Evolutionary conservation across 2,888 invertebrate species (phyloP).

Genomic region (Eristalinus aeneus): DNA sequence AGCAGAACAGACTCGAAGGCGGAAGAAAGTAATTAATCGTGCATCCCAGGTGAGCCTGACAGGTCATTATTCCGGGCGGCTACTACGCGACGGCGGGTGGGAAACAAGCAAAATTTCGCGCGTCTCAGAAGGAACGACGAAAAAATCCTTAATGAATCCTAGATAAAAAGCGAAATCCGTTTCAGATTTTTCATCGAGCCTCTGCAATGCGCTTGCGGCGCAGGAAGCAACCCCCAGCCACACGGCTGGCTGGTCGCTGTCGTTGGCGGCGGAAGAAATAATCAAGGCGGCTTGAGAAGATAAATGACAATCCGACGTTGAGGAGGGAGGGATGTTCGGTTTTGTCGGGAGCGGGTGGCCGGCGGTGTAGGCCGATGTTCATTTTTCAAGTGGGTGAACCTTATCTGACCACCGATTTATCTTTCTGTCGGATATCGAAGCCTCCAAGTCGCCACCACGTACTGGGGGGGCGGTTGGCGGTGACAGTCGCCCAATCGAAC

Average conservation of each 20-base stretch:
- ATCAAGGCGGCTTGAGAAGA: constrained; percentile 65
- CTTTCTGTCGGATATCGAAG: constrained; percentile 63
- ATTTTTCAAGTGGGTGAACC: constrained; percentile 63
- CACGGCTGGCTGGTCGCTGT: neutral
- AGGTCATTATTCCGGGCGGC: constrained; percentile 68
- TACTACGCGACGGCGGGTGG: neutral
- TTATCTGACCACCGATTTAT: constrained; percentile 71
- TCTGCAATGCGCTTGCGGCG: neutral
- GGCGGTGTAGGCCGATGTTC: constrained; percentile 37
- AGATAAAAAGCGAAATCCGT: constrained; percentile 61
- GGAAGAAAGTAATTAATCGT: constrained; percentile 70
- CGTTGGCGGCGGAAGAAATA: constrained; percentile 45
- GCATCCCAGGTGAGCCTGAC: constrained; percentile 67
- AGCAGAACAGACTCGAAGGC: neutral
- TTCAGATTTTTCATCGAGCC: constrained; percentile 50
- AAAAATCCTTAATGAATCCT: constrained; percentile 59
- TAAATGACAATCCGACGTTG: constrained; percentile 64
- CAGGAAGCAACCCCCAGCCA: constrained; percentile 8
- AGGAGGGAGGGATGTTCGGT: constrained; percentile 34
- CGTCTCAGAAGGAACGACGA: constrained; percentile 39
- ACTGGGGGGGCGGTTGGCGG: neutral
- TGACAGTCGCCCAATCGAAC: neutral
- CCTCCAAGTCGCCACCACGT: constrained; percentile 36
- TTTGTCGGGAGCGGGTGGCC: neutral
- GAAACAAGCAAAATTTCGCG: constrained; percentile 46